phyloP scores from a whole-genome alignment of 2,888 invertebrate species.

The Lepidonotus clava region DNA sequence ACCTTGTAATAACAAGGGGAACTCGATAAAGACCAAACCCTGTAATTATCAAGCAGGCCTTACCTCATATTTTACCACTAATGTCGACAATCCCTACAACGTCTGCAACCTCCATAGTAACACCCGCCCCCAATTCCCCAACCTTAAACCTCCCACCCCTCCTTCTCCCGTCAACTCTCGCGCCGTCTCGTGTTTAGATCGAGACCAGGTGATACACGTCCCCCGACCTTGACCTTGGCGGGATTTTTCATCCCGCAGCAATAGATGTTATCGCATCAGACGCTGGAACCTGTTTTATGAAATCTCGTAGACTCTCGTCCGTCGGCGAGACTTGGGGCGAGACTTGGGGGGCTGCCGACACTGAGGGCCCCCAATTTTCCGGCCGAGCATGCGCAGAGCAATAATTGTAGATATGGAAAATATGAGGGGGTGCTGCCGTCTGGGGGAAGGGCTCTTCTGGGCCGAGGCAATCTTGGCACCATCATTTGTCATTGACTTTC shows the following conservation, averaged over 20 bases:
- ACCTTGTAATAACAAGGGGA: not conserved
- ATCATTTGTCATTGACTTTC: constrained; percentile 51
- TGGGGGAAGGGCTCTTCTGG: constrained; percentile 10
- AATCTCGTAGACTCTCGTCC: constrained; percentile 39
- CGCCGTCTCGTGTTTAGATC: constrained; percentile 10
- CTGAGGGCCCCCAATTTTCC: constrained; percentile 36
- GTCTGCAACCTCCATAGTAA: not conserved
- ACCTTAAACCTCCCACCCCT: not conserved
- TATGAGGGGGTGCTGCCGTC: constrained; percentile 4
- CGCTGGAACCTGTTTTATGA: constrained; percentile 24
- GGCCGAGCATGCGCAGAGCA: constrained; percentile 18
- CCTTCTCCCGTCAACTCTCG: not conserved
- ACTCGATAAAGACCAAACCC: constrained; percentile 31
- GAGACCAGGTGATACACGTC: constrained; percentile 29
- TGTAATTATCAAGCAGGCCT: constrained; percentile 5
- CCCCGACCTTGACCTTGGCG: constrained; percentile 2
- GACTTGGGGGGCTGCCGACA: constrained; percentile 18
- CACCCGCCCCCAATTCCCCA: not conserved
- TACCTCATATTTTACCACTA: not conserved
- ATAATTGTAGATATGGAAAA: constrained; percentile 52
- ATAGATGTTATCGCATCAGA: constrained; percentile 49
- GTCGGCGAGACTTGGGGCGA: not conserved
- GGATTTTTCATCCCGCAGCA: constrained; percentile 37
- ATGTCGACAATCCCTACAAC: not conserved
- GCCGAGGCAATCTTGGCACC: constrained; percentile 32